These are phyloP conservation scores for Azorinus chamasolen DNA, from an alignment of 2,888 invertebrate species.

Conservation along the genomic window DNA sequence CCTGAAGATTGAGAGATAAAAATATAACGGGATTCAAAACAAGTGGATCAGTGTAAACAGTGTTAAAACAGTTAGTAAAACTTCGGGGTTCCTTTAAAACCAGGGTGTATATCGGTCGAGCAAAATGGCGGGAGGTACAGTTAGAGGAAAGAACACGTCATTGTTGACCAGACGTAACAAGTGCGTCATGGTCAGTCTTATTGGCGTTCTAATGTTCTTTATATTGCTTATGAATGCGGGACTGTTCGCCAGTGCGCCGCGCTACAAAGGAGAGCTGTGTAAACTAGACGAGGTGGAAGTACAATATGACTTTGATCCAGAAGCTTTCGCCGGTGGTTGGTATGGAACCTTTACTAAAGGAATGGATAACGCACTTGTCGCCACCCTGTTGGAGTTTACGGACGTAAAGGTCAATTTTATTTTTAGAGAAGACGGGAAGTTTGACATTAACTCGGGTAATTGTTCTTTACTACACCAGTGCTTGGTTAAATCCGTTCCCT, in stretches of 20 bases:
- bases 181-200: conserved; percentile 30
- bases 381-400: conserved; percentile 50
- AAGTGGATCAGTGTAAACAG: no score
- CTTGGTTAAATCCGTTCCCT: no score
- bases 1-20: no score
- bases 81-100: no score
- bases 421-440: conserved; percentile 43
- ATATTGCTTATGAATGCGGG: conserved; percentile 37
- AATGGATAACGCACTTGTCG: conserved; percentile 40
- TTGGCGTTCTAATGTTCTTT: conserved; percentile 12
- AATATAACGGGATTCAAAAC: no score
- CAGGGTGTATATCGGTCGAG: no score
- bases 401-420: conserved; percentile 55
- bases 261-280: conserved; percentile 44
- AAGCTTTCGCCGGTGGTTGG: conserved; percentile 53
- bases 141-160: background rate
- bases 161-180: conserved; percentile 47
- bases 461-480: no score
- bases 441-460: conserved; percentile 50
- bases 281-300: conserved; percentile 55
- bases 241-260: conserved; percentile 12
- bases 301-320: conserved; percentile 45
- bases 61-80: no score
- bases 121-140: no score
- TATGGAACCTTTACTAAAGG: conserved; percentile 55